Evolutionary conservation across 2,797 vertebrate genomes (phyloP).

Genomic region (Esox lucius): DNA sequence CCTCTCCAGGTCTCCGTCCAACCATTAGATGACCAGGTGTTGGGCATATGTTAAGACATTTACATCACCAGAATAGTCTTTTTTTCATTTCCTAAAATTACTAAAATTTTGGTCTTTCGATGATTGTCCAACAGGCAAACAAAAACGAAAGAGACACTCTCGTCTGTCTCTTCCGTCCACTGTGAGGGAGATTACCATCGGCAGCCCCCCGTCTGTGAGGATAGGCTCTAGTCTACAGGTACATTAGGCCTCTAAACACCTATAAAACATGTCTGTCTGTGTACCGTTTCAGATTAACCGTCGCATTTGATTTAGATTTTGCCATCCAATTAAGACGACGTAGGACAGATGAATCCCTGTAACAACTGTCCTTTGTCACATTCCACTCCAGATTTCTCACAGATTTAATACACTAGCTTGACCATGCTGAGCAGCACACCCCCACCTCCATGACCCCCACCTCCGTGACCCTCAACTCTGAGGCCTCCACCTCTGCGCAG

Average conservation of each 20-base stretch:
- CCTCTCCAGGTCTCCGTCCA: no score
- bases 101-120: not conserved
- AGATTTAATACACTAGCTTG: constrained; percentile 96
- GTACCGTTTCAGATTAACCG: not conserved
- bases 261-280: not conserved
- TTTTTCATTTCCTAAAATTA: not conserved
- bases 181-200: constrained; percentile 98
- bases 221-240: constrained; percentile 95
- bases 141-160: constrained; percentile 92
- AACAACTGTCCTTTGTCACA: not conserved
- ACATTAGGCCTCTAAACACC: not conserved
- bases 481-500: constrained; percentile 84
- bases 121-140: constrained; percentile 78
- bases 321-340: no score
- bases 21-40: no score
- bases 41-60: no score
- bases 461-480: no score
- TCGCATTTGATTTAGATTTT: not conserved
- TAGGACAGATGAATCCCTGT: not conserved
- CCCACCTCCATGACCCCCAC: no score
- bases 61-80: no score
- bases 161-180: constrained; percentile 96
- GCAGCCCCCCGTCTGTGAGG: constrained; percentile 92
- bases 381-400: constrained; percentile 85
- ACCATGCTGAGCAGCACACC: constrained; percentile 95